A percentile compares a stretch with the other conserved stretches of the same genome.
Conservation (phyloP, 2,797 vertebrate genomes). For the Remorina albescens region DNA sequence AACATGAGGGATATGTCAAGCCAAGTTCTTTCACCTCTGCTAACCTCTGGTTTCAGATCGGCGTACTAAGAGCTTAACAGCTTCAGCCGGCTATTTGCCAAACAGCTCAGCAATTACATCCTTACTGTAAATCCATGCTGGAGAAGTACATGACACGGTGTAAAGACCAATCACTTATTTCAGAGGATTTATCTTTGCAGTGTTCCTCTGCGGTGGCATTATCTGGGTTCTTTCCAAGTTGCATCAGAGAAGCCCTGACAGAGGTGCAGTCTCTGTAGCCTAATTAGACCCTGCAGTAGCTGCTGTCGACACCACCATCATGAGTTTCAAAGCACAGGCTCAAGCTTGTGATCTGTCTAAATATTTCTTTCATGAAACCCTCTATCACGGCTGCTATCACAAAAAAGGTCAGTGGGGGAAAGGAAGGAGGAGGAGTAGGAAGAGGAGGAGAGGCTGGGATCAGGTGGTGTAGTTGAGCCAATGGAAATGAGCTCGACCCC, state of each 20-base stretch:
- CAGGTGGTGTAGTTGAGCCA: slow-evolving; percentile 49
- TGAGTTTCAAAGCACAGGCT: slow-evolving; percentile 71
- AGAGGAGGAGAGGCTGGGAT: slow-evolving; percentile 28
- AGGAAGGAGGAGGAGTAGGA: slow-evolving; percentile 19
- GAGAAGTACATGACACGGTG: slow-evolving; percentile 30
- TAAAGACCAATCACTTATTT: slow-evolving; percentile 48
- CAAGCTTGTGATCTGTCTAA: slow-evolving; percentile 75
- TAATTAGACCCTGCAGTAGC: slow-evolving; percentile 71
- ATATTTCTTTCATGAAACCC: slow-evolving; percentile 69
- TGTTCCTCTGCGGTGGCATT: slow-evolving; percentile 33
- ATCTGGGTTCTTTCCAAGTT: slow-evolving; percentile 53
- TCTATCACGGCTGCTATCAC: slow-evolving; percentile 45
- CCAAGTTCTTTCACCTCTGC: slow-evolving; percentile 22
- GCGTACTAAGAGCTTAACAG: slow-evolving; percentile 36
- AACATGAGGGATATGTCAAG: slow-evolving; percentile 41
- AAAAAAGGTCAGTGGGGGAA: slow-evolving; percentile 42
- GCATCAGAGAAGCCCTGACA: slow-evolving; percentile 62
- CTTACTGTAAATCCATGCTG: slow-evolving; percentile 28
- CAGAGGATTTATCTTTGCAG: slow-evolving; percentile 33
- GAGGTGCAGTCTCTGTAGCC: slow-evolving; percentile 62
- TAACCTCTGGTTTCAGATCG: slow-evolving; percentile 46
- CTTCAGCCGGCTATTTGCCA: slow-evolving; percentile 26
- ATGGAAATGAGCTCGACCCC: slow-evolving; percentile 41
- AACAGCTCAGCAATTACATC: slow-evolving; percentile 16
- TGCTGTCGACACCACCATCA: slow-evolving; percentile 66